Evolutionary conservation across 2,113 vertebrate genomes (phyloP), one percentile per base, ranked within the genome.

Genomic region (Collichthys lucidus): DNA sequence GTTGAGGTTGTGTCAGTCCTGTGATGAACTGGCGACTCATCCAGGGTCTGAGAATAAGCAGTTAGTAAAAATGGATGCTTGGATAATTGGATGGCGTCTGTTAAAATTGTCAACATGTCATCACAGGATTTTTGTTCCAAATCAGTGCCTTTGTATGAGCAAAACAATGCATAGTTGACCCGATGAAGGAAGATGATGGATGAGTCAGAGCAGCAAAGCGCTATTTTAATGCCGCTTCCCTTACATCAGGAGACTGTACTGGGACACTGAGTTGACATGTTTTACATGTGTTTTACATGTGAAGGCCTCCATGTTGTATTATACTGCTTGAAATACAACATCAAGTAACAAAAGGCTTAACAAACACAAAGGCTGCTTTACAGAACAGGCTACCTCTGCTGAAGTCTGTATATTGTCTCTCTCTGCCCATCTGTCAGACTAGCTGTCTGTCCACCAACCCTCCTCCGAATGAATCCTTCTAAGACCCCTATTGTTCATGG

Each of bases 391-490:
- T 44, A 19, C 60, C 68, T 19, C 8, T 67, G 50, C 59, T 57
- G 47, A 15, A 47, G 55, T 68, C 65, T 65, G 61, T 84, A 66
- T 59, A 68, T 72, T 69, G 57, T 82, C 82, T 80, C 69, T 57
- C 57, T 19, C 11, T 26, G 22, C 20, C 35, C 55, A 71, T 79
- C 64, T 55, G 69, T 64, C 46, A 67, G 49, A 67, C 53, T 46
- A 22, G 46, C 79, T 35, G 71, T 65, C 70, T 77, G 35, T 75
- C 19, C 26, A 62, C 63, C 42, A 40, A 31, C 29, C 49, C 35
- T 42, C 53, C 70, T 68, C 61, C 14, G 65, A 86, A 77, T 74
- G 63, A 88, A 88, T 80, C 73, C 64, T 44, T 74, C 50, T 74
- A 64, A 82, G 71, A 64, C 52, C 53, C 42, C 78, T 52, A 69